A percentile compares a stretch with the other conserved stretches of the same genome.
These are phyloP conservation scores for Anhinga anhinga DNA, from an alignment of 2,113 vertebrate genomes.

Conservation along the genomic window DNA sequence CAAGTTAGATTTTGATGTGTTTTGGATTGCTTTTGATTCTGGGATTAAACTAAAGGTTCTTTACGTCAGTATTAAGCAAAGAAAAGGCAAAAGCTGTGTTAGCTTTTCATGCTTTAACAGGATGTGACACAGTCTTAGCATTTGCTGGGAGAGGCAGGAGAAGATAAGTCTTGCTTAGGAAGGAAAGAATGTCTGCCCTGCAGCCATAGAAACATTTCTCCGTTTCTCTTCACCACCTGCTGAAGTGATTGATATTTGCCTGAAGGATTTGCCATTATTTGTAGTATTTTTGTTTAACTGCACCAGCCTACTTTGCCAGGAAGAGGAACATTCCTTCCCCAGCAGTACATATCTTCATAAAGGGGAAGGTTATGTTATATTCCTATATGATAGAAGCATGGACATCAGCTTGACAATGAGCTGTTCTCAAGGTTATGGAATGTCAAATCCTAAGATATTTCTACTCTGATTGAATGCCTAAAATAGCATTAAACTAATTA, in stretches of 20 bases:
- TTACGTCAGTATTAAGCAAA: not conserved
- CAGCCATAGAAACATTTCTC: slow-evolving; percentile 34
- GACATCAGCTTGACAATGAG: not conserved
- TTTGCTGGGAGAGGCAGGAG: slow-evolving; percentile 30
- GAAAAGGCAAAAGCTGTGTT: not conserved
- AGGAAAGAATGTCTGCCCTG: slow-evolving; percentile 56
- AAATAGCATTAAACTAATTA: slow-evolving; percentile 7
- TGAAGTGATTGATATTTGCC: slow-evolving; percentile 50
- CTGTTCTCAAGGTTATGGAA: not conserved
- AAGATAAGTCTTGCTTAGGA: slow-evolving; percentile 12
- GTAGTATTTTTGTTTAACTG: not conserved
- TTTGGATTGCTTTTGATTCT: slow-evolving; percentile 14
- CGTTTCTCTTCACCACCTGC: slow-evolving; percentile 26
- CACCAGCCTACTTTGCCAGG: not conserved
- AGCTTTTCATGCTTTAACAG: slow-evolving; percentile 33
- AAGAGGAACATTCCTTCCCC: not conserved
- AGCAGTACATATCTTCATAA: not conserved
- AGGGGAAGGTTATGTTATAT: not conserved
- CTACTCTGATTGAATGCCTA: not conserved
- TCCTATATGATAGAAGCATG: not conserved
- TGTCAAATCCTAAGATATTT: not conserved
- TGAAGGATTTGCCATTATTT: slow-evolving; percentile 24
- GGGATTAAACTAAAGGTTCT: not conserved
- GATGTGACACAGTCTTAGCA: slow-evolving; percentile 21
- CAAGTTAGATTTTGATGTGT: not conserved